These are phyloP conservation scores for Gonatopus flavifemur DNA, from an alignment of 1,140 invertebrate genomes.

Conservation along the genomic window DNA sequence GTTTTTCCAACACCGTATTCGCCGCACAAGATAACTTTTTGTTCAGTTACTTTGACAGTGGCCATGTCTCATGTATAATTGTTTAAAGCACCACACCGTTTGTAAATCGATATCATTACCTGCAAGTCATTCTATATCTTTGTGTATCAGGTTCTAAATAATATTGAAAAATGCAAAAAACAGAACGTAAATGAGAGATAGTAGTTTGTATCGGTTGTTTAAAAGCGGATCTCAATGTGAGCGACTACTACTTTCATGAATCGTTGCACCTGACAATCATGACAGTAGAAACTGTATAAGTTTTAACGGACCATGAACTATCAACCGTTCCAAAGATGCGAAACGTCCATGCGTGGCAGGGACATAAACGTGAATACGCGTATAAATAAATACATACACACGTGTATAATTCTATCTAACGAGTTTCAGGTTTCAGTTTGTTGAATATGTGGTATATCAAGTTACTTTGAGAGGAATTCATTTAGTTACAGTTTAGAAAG, in stretches of 20 bases:
- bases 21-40: constrained; percentile 93
- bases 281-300: constrained; percentile 13
- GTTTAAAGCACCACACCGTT: constrained; percentile 17
- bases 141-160: neutral
- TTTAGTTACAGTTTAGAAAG: too few species aligned
- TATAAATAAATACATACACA: too few species aligned
- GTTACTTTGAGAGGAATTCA: too few species aligned
- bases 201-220: too few species aligned
- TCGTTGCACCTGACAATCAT: constrained; percentile 8
- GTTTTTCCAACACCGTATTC: constrained; percentile 96
- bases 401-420: too few species aligned
- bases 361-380: too few species aligned
- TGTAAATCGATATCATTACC: neutral
- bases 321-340: too few species aligned
- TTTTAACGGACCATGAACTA: constrained; percentile 6
- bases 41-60: constrained; percentile 79
- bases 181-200: too few species aligned
- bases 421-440: too few species aligned
- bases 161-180: neutral
- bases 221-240: neutral
- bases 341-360: too few species aligned
- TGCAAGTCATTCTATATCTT: neutral
- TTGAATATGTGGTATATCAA: too few species aligned
- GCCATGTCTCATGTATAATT: constrained; percentile 69
- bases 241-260: neutral